phyloP scores from a whole-genome alignment of 2,888 invertebrate species.

The Agrochola macilenta region DNA sequence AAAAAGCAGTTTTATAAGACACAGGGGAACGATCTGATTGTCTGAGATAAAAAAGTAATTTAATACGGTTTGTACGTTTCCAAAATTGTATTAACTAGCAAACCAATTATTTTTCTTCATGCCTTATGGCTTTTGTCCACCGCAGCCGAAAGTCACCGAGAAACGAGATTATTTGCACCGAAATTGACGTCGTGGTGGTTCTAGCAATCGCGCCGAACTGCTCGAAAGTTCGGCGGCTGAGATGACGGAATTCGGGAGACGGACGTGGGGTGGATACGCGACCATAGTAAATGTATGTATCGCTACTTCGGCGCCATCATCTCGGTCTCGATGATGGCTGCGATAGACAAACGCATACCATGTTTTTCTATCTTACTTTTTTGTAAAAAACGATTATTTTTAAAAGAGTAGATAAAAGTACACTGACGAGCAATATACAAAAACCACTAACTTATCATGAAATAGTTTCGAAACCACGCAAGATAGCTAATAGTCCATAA shows the following conservation, averaged over 20 bases:
- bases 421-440: no score
- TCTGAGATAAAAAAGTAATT: constrained; percentile 34
- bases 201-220: background rate
- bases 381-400: background rate
- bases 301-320: no score
- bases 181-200: background rate
- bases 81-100: background rate
- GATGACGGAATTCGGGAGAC: no score
- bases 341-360: background rate
- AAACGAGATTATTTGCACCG: background rate
- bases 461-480: no score
- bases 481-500: no score
- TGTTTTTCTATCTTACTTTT: background rate
- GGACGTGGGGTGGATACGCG: no score
- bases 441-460: no score
- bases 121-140: background rate
- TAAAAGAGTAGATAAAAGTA: no score
- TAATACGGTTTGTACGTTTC: constrained; percentile 31
- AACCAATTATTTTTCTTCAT: background rate
- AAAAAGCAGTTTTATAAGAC: constrained; percentile 23
- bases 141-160: background rate
- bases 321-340: background rate
- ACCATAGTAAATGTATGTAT: no score
- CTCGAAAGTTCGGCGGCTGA: no score
- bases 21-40: constrained; percentile 6